A percentile compares a stretch with the other conserved stretches of the same genome.
Conservation (phyloP, 2,888 invertebrate genomes). For the Muschampia plurimacula region DNA sequence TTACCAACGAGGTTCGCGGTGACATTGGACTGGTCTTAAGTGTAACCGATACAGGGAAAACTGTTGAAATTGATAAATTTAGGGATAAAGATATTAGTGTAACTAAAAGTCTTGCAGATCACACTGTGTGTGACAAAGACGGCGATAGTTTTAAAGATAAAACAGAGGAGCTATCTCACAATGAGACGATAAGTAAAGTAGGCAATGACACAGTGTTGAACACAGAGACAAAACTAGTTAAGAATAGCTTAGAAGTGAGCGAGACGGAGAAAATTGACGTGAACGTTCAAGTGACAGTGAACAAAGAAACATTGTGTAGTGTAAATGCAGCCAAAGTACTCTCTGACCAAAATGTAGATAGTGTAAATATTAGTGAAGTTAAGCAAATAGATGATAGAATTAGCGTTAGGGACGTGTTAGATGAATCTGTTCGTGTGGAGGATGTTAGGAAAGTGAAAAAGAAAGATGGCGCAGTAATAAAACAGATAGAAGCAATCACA, state of each 20-base stretch:
- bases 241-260: conserved; percentile 57
- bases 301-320: conserved; percentile 55
- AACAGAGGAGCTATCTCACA: conserved; percentile 59
- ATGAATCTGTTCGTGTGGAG: conserved; percentile 42
- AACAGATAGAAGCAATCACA: conserved; percentile 70
- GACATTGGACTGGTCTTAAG: conserved; percentile 9
- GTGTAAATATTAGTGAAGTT: conserved; percentile 47
- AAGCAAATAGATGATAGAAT: conserved; percentile 6
- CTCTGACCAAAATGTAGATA: conserved; percentile 54
- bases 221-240: conserved; percentile 63
- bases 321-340: conserved; percentile 56
- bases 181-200: conserved; percentile 54
- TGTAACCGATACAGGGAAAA: conserved; percentile 29
- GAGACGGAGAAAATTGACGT: conserved; percentile 58
- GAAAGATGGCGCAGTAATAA: conserved; percentile 59
- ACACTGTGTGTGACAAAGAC: conserved; percentile 41
- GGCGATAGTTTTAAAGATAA: conserved; percentile 53
- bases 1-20: conserved; percentile 10
- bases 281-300: conserved; percentile 59
- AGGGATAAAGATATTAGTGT: conserved; percentile 36
- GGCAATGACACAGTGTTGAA: conserved; percentile 54
- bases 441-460: conserved; percentile 44
- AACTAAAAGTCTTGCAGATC: conserved; percentile 34
- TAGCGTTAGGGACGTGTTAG: conserved; percentile 9
- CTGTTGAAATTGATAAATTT: conserved; percentile 28